A percentile compares a stretch with the other conserved stretches of the same genome.
These are phyloP conservation scores for Chironomus tentans DNA, from an alignment of 2,888 invertebrate species.

Conservation along the genomic window DNA sequence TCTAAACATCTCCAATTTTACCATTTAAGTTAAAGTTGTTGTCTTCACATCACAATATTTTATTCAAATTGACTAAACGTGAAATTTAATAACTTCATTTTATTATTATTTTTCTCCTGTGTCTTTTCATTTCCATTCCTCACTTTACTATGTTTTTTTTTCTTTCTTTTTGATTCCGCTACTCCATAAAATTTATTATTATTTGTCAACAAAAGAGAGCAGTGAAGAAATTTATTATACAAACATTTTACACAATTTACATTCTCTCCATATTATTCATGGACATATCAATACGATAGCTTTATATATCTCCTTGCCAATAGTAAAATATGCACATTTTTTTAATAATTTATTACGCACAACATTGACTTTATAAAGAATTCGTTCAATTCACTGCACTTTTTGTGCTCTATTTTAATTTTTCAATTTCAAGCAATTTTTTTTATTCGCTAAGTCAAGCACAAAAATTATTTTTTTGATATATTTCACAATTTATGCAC, in stretches of 20 bases:
- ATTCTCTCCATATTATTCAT: neutral
- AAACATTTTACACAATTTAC: neutral
- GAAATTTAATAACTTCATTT: constrained; percentile 27
- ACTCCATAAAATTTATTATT: constrained; percentile 21
- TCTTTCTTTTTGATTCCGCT: neutral
- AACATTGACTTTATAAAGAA: neutral
- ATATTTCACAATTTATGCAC: neutral
- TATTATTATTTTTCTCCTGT: neutral
- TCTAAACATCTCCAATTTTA: constrained; percentile 1
- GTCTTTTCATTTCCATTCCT: neutral
- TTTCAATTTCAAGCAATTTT: neutral
- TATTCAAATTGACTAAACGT: constrained; percentile 25
- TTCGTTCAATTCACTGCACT: neutral
- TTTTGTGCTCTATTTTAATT: neutral
- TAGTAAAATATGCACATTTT: neutral
- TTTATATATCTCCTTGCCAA: no score
- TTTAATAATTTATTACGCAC: neutral
- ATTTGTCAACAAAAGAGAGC: constrained; percentile 22
- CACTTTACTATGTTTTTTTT: neutral
- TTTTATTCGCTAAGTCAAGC: neutral
- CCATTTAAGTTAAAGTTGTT: neutral
- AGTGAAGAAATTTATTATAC: constrained; percentile 5
- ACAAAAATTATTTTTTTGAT: neutral
- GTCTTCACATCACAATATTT: constrained; percentile 19
- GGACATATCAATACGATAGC: no score